These are phyloP conservation scores for Chelonia mydas DNA, from an alignment of 2,797 vertebrate genomes.

Conservation along the genomic window DNA sequence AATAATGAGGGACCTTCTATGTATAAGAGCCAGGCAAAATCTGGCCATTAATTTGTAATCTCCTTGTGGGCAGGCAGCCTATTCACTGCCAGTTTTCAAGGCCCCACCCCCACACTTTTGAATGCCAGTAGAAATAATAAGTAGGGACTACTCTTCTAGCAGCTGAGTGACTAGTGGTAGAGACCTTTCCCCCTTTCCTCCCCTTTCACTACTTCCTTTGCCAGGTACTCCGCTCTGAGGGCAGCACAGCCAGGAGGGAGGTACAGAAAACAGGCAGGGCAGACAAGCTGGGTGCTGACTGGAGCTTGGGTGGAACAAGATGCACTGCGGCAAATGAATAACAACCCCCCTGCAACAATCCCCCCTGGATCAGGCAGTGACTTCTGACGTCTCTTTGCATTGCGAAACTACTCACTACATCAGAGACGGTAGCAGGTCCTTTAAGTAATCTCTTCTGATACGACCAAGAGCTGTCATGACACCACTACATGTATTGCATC, in stretches of 20 bases:
- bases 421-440: not conserved
- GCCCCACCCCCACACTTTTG: not conserved
- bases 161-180: not conserved
- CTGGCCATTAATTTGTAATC: not conserved
- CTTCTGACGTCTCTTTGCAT: not conserved
- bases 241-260: not conserved
- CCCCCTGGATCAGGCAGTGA: not conserved
- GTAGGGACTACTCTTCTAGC: not conserved
- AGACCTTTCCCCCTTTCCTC: fast-evolving
- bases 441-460: not conserved
- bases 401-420: not conserved
- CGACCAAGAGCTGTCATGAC: not conserved
- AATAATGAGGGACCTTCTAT: not conserved
- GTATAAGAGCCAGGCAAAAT: not conserved
- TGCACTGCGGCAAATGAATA: not conserved
- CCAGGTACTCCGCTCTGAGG: not conserved
- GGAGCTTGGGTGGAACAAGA: not conserved
- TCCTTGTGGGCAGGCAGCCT: not conserved
- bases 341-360: not conserved
- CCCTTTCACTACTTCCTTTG: fast-evolving
- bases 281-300: too few species aligned
- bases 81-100: not conserved
- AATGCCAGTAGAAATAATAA: not conserved
- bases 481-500: not conserved
- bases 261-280: not conserved